These are phyloP conservation scores for Tringa solitaria DNA, from an alignment of 2,113 vertebrate genomes.

Conservation along the genomic window DNA sequence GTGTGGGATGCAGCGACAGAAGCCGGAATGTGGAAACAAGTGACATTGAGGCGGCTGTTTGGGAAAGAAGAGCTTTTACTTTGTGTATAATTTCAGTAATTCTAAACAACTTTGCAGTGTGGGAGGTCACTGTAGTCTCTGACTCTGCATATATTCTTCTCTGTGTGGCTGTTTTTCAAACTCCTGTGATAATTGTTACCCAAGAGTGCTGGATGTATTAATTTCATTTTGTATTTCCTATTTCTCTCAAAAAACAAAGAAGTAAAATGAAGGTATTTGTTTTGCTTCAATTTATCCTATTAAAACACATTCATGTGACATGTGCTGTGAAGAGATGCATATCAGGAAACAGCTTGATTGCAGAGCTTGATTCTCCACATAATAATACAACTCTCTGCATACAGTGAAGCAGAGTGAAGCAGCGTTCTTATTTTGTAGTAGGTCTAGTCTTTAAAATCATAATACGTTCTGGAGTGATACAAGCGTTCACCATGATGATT, in stretches of 20 bases:
- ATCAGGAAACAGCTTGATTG: background rate
- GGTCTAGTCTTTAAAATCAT: background rate
- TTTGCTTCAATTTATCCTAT: background rate
- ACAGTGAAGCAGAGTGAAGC: background rate
- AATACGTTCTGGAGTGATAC: background rate
- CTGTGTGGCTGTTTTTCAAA: background rate
- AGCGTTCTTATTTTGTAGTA: background rate
- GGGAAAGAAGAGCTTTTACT: conserved; percentile 66
- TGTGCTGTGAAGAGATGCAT: rapidly evolving
- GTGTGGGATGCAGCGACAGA: conserved; percentile 71
- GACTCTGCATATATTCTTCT: conserved; percentile 17
- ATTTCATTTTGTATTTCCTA: conserved; percentile 20
- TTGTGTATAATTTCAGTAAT: conserved; percentile 61
- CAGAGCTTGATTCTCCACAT: background rate
- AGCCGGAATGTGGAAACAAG: conserved; percentile 57
- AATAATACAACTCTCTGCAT: background rate
- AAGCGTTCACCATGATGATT: background rate
- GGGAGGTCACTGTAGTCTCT: conserved; percentile 40
- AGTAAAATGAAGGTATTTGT: background rate
- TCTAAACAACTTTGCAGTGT: conserved; percentile 56
- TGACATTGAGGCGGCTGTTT: conserved; percentile 62
- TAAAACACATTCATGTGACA: background rate
- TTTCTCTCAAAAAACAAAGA: background rate
- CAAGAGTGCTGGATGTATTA: background rate
- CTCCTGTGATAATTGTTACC: background rate